Percentiles rank a stretch among this genome's conserved stretches.
These are phyloP conservation scores for Protobothrops flavoviridis DNA, from an alignment of 2,113 vertebrate species.

Conservation along the genomic window DNA sequence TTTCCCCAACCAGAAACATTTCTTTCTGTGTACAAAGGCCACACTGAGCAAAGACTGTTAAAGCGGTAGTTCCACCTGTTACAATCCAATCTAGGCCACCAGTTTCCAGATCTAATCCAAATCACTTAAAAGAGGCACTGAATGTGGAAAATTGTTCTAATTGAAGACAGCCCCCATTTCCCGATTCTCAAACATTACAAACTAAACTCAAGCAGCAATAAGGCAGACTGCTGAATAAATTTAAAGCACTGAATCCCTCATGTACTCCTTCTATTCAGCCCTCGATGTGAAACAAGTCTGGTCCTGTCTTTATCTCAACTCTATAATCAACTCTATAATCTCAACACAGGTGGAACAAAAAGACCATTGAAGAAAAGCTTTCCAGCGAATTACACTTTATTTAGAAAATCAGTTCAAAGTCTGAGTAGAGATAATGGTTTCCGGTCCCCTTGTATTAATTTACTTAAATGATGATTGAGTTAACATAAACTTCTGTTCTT, in stretches of 20 bases:
- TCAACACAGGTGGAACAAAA: background rate
- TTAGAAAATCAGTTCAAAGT: background rate
- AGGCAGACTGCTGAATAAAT: background rate
- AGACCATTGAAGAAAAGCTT: background rate
- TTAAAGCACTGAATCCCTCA: background rate
- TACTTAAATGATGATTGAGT: background rate
- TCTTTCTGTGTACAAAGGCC: background rate
- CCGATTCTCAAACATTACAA: background rate
- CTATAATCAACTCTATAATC: background rate
- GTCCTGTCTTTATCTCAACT: background rate
- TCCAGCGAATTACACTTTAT: background rate
- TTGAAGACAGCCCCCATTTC: background rate
- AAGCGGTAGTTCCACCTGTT: background rate
- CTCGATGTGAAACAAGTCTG: background rate
- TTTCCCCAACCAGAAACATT: background rate
- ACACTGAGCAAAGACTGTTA: background rate
- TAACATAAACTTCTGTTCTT: background rate
- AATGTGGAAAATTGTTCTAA: background rate
- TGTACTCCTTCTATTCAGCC: background rate
- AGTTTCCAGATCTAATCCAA: background rate
- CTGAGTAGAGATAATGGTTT: background rate
- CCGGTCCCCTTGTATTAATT: background rate
- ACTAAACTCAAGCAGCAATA: background rate
- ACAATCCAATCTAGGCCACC: background rate
- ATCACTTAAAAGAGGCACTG: background rate